These are phyloP conservation scores for Chromis chromis DNA, from an alignment of 2,797 vertebrate genomes.

Conservation along the genomic window DNA sequence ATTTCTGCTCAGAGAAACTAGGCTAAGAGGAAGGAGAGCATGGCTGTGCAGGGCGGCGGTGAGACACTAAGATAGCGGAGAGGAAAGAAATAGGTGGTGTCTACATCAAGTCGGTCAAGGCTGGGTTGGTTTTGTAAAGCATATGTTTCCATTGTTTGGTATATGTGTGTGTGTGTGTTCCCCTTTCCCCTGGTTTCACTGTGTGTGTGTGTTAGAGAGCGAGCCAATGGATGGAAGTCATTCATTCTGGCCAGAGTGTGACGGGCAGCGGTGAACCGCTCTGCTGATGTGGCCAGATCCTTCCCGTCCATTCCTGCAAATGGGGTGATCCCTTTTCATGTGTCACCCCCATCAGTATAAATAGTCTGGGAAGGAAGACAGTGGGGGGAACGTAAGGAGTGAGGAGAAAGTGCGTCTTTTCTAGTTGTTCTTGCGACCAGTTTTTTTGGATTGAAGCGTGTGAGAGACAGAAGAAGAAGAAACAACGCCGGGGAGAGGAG, in stretches of 20 bases:
- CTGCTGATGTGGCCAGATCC: conserved; percentile 76
- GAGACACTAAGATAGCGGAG: conserved; percentile 26
- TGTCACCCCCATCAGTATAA: conserved; percentile 66
- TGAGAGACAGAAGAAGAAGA: conserved; percentile 40
- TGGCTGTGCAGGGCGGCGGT: conserved; percentile 44
- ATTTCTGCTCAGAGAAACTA: conserved; percentile 84
- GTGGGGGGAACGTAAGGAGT: conserved; percentile 44
- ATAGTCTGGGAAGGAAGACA: conserved; percentile 64
- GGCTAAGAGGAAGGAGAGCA: conserved; percentile 79
- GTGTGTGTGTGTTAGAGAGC: conserved; percentile 34
- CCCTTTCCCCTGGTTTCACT: conserved; percentile 65
- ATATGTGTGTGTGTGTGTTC: conserved; percentile 48
- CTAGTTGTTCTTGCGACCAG: conserved; percentile 48
- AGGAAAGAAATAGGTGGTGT: conserved; percentile 48
- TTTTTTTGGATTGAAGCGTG: conserved; percentile 39
- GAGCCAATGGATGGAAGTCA: conserved; percentile 75
- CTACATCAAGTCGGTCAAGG: conserved; percentile 56
- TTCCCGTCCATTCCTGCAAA: conserved; percentile 56
- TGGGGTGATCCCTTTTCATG: conserved; percentile 69
- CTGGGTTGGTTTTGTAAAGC: conserved; percentile 55
- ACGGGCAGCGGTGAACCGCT: conserved; percentile 71
- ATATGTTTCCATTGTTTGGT: conserved; percentile 66
- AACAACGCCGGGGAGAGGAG: conserved; percentile 12
- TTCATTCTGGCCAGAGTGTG: conserved; percentile 72
- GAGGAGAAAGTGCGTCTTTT: conserved; percentile 67